These are phyloP conservation scores for Catharus bicknelli DNA, from an alignment of 2,113 vertebrate genomes.

Conservation along the genomic window DNA sequence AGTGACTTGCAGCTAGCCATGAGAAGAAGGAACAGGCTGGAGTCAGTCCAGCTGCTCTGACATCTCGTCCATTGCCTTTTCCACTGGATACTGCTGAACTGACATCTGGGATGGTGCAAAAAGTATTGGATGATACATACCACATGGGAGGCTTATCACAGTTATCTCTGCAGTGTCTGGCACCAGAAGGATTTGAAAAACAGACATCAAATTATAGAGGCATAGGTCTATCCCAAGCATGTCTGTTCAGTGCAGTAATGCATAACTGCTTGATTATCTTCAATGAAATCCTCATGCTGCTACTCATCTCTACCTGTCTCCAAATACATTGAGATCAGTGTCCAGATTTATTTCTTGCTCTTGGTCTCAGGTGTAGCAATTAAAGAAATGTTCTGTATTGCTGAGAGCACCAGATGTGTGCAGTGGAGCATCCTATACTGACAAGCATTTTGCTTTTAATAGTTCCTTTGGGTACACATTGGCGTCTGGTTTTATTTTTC, in stretches of 20 bases:
- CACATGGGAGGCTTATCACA: background rate
- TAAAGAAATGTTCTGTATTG: slow-evolving; percentile 59
- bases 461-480: slow-evolving; percentile 26
- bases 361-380: slow-evolving; percentile 63
- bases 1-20: accelerated
- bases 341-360: slow-evolving; percentile 37
- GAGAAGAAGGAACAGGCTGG: background rate
- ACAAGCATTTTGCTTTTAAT: slow-evolving; percentile 59
- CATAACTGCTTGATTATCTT: background rate
- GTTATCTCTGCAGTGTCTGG: background rate
- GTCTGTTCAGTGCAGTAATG: background rate
- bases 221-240: background rate
- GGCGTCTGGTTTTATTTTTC: slow-evolving; percentile 43
- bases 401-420: slow-evolving; percentile 57
- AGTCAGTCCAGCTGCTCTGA: background rate
- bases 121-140: background rate
- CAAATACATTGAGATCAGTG: background rate
- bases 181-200: slow-evolving; percentile 18
- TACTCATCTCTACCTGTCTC: slow-evolving; percentile 16
- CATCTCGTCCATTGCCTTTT: background rate
- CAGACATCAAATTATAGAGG: background rate
- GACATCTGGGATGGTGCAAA: background rate
- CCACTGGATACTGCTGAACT: background rate
- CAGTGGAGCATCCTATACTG: slow-evolving; percentile 41
- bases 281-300: slow-evolving; percentile 17